Percentiles rank a stretch among this genome's conserved stretches.
Evolutionary conservation across 2,797 vertebrate genomes (phyloP).

Genomic region (Vipera ursinii): DNA sequence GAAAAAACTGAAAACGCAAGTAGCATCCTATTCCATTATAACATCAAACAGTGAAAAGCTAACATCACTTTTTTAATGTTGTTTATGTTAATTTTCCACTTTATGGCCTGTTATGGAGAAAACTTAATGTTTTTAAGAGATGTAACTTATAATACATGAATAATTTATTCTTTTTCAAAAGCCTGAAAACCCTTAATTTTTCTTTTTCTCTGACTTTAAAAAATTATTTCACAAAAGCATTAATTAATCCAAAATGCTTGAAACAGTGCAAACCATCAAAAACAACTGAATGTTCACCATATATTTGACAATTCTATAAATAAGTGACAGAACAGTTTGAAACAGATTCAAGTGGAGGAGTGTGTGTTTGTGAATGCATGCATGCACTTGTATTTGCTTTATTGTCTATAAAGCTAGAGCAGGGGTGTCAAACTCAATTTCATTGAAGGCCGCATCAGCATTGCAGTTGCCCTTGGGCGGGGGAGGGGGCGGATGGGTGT

Average conservation of each 20-base stretch:
- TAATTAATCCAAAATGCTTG: background rate
- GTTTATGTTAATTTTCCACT: slow-evolving; percentile 48
- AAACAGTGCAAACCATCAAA: background rate
- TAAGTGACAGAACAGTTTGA: background rate
- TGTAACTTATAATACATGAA: slow-evolving; percentile 39
- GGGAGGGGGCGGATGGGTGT: no score
- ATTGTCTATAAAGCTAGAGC: background rate
- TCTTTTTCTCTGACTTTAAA: background rate
- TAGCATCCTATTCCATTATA: slow-evolving; percentile 44
- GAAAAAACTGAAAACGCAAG: slow-evolving; percentile 53
- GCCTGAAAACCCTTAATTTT: background rate
- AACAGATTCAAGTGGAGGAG: background rate
- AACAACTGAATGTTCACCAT: background rate
- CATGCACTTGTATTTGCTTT: background rate
- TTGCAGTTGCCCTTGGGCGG: no score
- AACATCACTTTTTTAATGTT: slow-evolving; percentile 54
- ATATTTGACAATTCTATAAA: background rate
- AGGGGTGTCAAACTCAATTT: no score
- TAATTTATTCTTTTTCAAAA: slow-evolving; percentile 45
- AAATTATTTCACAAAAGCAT: slow-evolving; percentile 14
- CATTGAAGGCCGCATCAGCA: no score
- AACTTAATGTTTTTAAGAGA: slow-evolving; percentile 42
- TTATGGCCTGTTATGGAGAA: slow-evolving; percentile 39
- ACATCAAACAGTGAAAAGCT: slow-evolving; percentile 50
- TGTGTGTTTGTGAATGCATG: background rate